Base-by-base conservation (phyloP, 2,888 invertebrate species). In the Dynastes maya region DNA sequence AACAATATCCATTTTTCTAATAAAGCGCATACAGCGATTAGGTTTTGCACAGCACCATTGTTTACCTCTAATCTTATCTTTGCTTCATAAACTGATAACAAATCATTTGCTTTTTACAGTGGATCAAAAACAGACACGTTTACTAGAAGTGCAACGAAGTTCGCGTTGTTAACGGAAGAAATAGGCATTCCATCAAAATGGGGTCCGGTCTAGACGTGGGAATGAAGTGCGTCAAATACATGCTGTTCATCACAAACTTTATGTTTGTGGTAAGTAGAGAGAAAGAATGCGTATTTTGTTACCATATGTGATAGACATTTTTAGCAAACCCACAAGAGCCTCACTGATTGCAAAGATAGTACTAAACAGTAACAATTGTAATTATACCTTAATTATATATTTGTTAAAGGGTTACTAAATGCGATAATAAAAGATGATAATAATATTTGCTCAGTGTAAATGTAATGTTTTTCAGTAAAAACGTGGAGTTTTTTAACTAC, bases 241-340 rank as follows among this genome's bases (percentile, higher is more conserved):
- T 93, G 82, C 90, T 94, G 27, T 93, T 92, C 86, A 88, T 92
- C n/a, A 92, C 93, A 83, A 94, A 93, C 87, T 90, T 93, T 58
- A 88, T 93, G 81, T 92, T 94, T 87, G 91, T 92, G 91, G 93
- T 93, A 87, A 88, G 89, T 92, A 88, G 85, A 55, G 22, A 61
- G 61, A 40, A 63, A 13, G 8, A 61, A 16, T 16, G 58, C n/a
- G 2, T 22, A 37, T 63, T 40, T n/a, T 11, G 61, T 74, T 11
- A 11, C 72, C 72, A 74, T 74, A 74, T 74, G 72, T 74, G 61
- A 53, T 16, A 70, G 6, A 4, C n/a, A 53, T 70, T 3, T 27
- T 45, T 37, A 9, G 37, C 22, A 1, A 27, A 78, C 78, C 72
- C 40, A 64, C 51, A 3, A 37, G 71, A 65, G 78, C 72, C 78